Evolutionary conservation across 2,113 vertebrate genomes (phyloP), one percentile per base, ranked within the genome.

Genomic region (Phaethon lepturus): DNA sequence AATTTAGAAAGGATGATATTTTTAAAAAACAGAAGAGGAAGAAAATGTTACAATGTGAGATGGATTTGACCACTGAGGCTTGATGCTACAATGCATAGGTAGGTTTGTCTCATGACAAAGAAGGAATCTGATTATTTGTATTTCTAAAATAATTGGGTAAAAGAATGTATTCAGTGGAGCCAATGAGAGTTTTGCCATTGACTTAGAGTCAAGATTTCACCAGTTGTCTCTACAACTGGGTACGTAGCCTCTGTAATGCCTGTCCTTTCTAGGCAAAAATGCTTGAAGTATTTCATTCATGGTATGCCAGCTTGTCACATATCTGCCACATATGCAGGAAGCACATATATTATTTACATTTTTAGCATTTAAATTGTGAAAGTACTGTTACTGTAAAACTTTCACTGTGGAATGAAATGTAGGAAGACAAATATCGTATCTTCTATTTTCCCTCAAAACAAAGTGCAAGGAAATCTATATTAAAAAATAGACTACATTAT

Each of bases 271-370:
- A 74, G 31, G 24, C 45, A 92, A 92, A 93, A 83, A 52, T 68
- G 58, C 49, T 93, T 90, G 9, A 92, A 83, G 7, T 86, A 75
- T 59, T 85, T 91, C 16, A 47, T 92, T 96, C 75, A 50, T 49
- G 14, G 24, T 64, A 60, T 72, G 35, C 35, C 66, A 86, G 31
- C 26, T 56, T 79, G 63, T 76, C 71, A 76, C 24, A 10, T 33
- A 72, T 22, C 72, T 86, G 35, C 72, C 87, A 91, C 20, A 62
- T 33, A 44, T 44, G 24, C 7, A 83, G n/a, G 15, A 90, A 95
- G 67, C 16, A 58, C 14, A 88, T 69, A 17, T n/a, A 94, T 88
- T 86, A 91, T 96, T 95, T 86, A 88, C 29, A 74, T 42, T 93
- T 79, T 88, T 90, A 82, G 28, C 31, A 76, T 86, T 90, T 69